Conservation (phyloP, 2,888 invertebrate species). For the Dascillus cervinus region DNA sequence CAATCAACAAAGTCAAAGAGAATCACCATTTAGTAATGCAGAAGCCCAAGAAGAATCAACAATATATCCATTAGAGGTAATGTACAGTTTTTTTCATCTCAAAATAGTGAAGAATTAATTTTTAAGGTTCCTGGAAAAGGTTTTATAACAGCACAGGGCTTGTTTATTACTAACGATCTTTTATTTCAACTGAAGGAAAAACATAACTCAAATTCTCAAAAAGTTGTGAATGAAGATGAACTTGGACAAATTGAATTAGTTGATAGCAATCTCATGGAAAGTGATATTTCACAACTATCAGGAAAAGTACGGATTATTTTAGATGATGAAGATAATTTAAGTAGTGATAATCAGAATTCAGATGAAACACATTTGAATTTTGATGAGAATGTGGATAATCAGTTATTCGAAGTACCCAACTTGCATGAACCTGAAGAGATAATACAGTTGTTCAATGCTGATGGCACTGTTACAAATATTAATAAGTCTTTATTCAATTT, state of each 20-base stretch:
- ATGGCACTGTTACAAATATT: constrained; percentile 24
- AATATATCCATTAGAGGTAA: constrained; percentile 20
- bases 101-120: too few species aligned
- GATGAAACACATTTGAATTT: not conserved
- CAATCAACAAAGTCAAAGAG: too few species aligned
- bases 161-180: constrained; percentile 25
- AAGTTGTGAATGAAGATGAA: constrained; percentile 2
- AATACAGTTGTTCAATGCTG: constrained; percentile 27
- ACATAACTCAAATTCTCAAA: constrained; percentile 14
- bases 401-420: constrained; percentile 3
- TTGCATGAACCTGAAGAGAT: constrained; percentile 14
- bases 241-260: not conserved
- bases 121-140: constrained; percentile 24
- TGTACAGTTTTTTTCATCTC: constrained; percentile 8
- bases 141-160: constrained; percentile 23
- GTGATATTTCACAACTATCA: not conserved
- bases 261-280: not conserved
- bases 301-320: not conserved
- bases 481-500: constrained; percentile 16
- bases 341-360: not conserved
- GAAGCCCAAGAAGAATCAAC: constrained; percentile 8
- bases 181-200: constrained; percentile 22
- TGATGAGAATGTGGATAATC: not conserved
- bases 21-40: too few species aligned
- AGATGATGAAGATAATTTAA: not conserved